Evolutionary conservation across 2,888 invertebrate species (phyloP), one percentile per base, ranked within the genome.

Genomic region (Agrochola macilenta): DNA sequence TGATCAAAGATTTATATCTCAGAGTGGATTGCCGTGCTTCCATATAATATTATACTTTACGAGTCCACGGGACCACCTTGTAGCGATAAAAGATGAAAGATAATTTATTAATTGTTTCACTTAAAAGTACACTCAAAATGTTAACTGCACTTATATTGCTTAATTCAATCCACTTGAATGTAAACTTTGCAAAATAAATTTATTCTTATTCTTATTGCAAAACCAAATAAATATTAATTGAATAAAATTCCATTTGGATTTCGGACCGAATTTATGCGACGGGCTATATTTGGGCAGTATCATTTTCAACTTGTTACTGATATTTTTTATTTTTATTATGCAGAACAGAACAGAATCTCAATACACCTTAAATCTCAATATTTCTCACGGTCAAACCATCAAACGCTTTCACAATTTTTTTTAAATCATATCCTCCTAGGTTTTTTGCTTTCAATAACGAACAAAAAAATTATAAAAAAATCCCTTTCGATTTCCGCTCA

Each of bases 401-500:
- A 86, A 87, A 87, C 86, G 95, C 95, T 96, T 96, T 96, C 95
- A 94, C 94, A 90, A 82, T 87, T 91, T 92, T 92, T 92, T 92
- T 93, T 87, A 79, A 91, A 91, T 86, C 83, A 85, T 89, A 89
- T 94, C 94, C 93, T 92, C 91, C 92, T 89, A 88, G 85, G 82
- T 93, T 95, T 95, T 95, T 95, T 94, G 88, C 88, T 90, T 87
- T 89, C 88, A 87, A 91, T 93, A 86, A 84, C 83, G 83, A 87
- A 94, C 93, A 92, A 92, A 90, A 88, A 89, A 82, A 77, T 35
- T 2, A 76, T 73, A 39, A 94, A 95, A 94, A 95, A 94, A 90
- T 92, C 90, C 94, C 96, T 96, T 96, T 96, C 96, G 96, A 96
- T 96, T 96, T 96, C 96, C 96, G 96, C 90, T 90, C 91, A 92